Percentiles rank a stretch among this genome's conserved stretches.
These are phyloP conservation scores for Malurus splendens DNA, from an alignment of 2,797 vertebrate genomes.

Conservation along the genomic window DNA sequence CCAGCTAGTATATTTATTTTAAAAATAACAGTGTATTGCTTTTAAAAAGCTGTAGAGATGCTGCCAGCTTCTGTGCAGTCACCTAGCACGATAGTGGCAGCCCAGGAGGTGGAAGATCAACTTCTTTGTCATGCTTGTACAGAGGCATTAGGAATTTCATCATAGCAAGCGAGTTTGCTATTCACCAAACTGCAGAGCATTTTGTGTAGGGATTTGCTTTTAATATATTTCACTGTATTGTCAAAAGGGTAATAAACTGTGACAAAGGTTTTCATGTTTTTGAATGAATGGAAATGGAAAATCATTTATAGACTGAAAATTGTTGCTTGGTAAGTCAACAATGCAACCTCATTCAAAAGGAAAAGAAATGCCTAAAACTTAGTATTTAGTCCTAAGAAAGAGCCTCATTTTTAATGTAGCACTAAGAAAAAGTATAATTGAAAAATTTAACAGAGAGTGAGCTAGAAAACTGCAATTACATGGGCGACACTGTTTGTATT, in stretches of 20 bases:
- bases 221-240: neutral
- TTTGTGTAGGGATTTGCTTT: neutral
- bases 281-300: too few relatives aligned
- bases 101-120: neutral
- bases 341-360: neutral
- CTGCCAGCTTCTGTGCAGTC: neutral
- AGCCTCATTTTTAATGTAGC: neutral
- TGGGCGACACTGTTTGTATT: neutral
- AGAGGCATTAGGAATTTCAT: neutral
- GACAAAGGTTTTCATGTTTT: neutral
- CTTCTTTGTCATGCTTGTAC: neutral
- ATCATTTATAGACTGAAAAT: neutral
- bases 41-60: neutral
- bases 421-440: neutral
- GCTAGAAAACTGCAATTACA: neutral
- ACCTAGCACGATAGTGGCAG: neutral
- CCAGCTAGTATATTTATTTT: neutral
- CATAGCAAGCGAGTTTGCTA: neutral
- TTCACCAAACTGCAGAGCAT: neutral
- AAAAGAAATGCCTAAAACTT: neutral
- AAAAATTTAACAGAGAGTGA: neutral
- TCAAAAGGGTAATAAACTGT: neutral
- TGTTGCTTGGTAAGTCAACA: neutral
- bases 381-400: neutral
- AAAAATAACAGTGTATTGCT: neutral